These are phyloP conservation scores for Neodiprion virginianus DNA, from an alignment of 1,140 invertebrate species.

Conservation along the genomic window DNA sequence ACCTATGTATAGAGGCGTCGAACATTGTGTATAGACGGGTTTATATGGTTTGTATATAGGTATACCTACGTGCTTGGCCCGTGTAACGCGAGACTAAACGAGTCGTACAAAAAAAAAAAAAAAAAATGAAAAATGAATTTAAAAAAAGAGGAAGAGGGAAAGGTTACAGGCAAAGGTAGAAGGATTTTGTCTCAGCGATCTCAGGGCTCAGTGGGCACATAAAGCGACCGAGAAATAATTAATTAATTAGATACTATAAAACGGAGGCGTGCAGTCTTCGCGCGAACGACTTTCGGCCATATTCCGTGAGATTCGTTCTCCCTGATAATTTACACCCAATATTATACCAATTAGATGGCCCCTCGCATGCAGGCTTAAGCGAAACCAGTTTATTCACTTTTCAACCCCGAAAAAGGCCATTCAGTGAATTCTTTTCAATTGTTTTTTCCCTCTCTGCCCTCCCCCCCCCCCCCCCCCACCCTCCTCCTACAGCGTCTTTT, in stretches of 20 bases:
- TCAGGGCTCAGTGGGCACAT: conserved; percentile 3
- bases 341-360: neutral
- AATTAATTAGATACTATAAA: neutral
- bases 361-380: too few species aligned
- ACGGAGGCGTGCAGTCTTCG: neutral
- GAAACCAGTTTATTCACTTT: too few species aligned
- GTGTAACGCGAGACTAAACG: conserved; percentile 12
- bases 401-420: too few species aligned
- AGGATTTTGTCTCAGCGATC: conserved; percentile 1
- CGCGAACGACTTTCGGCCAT: neutral
- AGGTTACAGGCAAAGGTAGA: neutral
- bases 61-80: conserved; percentile 11
- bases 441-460: too few species aligned
- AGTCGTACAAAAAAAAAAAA: conserved; percentile 6
- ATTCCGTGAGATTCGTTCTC: conserved; percentile 4
- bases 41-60: neutral
- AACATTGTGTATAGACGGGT: neutral
- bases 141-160: conserved; percentile 8
- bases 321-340: neutral
- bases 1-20: neutral
- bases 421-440: too few species aligned
- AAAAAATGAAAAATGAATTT: neutral
- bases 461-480: too few species aligned
- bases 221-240: conserved; percentile 1
- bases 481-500: too few species aligned